These are phyloP conservation scores for Naso thynnoides DNA, from an alignment of 2,797 vertebrate species.

Conservation along the genomic window DNA sequence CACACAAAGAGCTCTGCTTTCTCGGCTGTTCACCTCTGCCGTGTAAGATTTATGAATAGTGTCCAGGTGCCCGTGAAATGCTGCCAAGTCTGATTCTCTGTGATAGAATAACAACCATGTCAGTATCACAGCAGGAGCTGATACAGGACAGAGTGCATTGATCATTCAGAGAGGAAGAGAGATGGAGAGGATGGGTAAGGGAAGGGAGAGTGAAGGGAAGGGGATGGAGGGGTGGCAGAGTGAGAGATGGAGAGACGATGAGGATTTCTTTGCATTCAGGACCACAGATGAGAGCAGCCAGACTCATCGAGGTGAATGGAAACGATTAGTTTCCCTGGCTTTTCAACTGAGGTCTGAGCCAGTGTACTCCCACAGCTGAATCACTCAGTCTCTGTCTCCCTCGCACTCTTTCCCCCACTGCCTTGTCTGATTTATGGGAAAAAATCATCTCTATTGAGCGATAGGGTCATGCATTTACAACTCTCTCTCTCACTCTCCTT, in stretches of 20 bases:
- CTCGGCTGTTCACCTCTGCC: conserved; percentile 50
- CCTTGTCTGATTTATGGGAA: conserved; percentile 75
- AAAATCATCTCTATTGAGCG: conserved; percentile 79
- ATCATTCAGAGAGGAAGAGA: conserved; percentile 62
- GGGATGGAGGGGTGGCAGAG: conserved; percentile 23
- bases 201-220: conserved; percentile 10
- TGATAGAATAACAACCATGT: conserved; percentile 73
- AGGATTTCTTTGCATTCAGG: conserved; percentile 64
- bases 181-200: background rate
- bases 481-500: conserved; percentile 31
- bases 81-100: conserved; percentile 69
- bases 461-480: conserved; percentile 70
- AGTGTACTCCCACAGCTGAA: conserved; percentile 67
- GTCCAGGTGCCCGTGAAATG: conserved; percentile 70
- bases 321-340: conserved; percentile 72
- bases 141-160: conserved; percentile 57
- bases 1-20: conserved; percentile 29
- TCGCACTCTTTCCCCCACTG: conserved; percentile 47
- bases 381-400: conserved; percentile 68
- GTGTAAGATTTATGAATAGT: conserved; percentile 74
- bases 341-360: conserved; percentile 66
- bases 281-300: conserved; percentile 55
- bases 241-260: conserved; percentile 31
- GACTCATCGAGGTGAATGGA: conserved; percentile 70
- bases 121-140: conserved; percentile 47